These are phyloP conservation scores for Epinotia ramella DNA, from an alignment of 2,888 invertebrate genomes.

Conservation along the genomic window DNA sequence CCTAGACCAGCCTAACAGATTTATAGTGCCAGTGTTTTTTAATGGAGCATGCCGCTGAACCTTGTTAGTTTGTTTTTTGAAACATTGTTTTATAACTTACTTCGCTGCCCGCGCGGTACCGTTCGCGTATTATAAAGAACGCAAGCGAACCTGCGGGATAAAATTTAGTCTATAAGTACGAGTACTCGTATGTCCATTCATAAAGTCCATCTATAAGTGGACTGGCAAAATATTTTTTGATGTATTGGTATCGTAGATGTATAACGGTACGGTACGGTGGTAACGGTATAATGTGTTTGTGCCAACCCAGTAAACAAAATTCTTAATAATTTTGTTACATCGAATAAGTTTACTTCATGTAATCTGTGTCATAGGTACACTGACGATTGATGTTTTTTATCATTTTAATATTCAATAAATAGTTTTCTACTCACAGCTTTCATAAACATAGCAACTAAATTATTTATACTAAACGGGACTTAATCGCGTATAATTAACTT, in stretches of 20 bases:
- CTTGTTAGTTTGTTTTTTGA: conserved; percentile 35
- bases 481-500: no score
- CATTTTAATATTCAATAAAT: not conserved
- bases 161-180: no score
- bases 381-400: not conserved
- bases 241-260: no score
- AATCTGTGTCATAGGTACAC: not conserved
- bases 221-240: no score
- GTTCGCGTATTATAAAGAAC: no score
- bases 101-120: no score
- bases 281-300: not conserved
- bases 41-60: conserved; percentile 28
- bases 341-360: not conserved
- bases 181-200: no score
- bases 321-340: not conserved
- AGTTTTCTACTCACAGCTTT: not conserved
- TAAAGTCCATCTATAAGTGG: no score
- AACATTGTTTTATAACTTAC: conserved; percentile 2
- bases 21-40: conserved; percentile 57
- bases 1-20: conserved; percentile 69
- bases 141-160: no score
- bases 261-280: no score
- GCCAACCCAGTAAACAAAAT: not conserved
- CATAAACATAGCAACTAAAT: not conserved
- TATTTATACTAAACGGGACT: no score